Evolutionary conservation across 2,797 vertebrate species (phyloP).

Genomic region (Tenualosa thibaudeaui): DNA sequence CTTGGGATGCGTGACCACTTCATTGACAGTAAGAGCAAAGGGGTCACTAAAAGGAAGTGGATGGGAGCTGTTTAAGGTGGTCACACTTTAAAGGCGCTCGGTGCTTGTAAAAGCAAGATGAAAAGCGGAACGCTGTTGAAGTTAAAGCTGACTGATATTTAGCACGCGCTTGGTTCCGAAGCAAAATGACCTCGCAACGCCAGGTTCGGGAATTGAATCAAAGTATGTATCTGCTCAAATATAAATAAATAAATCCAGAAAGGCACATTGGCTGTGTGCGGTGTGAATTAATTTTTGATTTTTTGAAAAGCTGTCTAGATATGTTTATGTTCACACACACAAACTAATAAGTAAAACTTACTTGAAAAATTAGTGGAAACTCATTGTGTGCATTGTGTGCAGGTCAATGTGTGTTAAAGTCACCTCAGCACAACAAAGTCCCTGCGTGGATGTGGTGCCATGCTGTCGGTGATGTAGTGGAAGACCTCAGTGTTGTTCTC

Average conservation of each 20-base stretch:
- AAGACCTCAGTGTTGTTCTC: slow-evolving; percentile 79
- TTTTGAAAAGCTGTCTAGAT: too few relatives aligned
- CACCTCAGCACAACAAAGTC: slow-evolving; percentile 83
- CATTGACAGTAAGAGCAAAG: not conserved
- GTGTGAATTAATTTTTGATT: too few relatives aligned
- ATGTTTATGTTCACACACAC: too few relatives aligned
- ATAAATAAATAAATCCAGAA: too few relatives aligned
- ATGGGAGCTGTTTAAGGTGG: not conserved
- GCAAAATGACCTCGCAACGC: too few relatives aligned
- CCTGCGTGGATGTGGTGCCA: slow-evolving; percentile 82
- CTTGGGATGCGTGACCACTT: not conserved
- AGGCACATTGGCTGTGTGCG: too few relatives aligned
- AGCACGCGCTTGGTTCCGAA: too few relatives aligned
- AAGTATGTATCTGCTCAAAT: too few relatives aligned
- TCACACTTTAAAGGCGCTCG: not conserved
- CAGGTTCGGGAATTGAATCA: too few relatives aligned
- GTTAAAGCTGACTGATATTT: too few relatives aligned
- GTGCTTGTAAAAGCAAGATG: not conserved
- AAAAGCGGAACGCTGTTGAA: not conserved
- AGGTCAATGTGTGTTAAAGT: not conserved
- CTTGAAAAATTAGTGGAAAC: too few relatives aligned
- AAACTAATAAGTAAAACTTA: too few relatives aligned
- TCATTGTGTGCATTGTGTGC: not conserved
- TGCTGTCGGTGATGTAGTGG: slow-evolving; percentile 84
- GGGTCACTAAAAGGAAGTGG: not conserved